These are phyloP conservation scores for Nasonia giraulti DNA, from an alignment of 1,140 invertebrate species.

Conservation along the genomic window DNA sequence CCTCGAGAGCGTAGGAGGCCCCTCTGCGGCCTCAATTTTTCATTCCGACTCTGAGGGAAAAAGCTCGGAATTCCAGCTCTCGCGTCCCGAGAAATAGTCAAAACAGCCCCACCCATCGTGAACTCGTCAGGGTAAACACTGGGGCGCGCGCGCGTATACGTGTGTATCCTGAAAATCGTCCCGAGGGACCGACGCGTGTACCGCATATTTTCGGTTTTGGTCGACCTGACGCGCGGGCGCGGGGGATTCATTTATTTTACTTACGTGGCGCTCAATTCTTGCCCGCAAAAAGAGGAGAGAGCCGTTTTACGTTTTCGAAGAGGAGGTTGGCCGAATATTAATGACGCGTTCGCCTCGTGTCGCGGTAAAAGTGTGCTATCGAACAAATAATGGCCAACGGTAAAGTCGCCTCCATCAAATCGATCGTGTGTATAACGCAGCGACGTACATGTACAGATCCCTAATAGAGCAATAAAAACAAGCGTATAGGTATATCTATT, in stretches of 20 bases:
- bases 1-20: neutral
- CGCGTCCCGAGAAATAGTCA: constrained; percentile 41
- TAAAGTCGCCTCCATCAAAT: neutral
- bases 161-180: constrained; percentile 4
- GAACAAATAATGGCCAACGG: no score
- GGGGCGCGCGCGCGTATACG: neutral
- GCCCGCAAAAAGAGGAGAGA: neutral
- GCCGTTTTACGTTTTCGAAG: no score
- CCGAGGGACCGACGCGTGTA: constrained; percentile 25
- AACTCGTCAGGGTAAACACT: constrained; percentile 35
- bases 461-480: neutral
- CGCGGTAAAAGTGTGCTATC: no score
- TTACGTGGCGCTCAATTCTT: neutral
- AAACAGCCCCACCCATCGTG: constrained; percentile 43
- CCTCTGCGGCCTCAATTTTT: constrained; percentile 24
- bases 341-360: no score
- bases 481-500: neutral
- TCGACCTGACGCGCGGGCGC: neutral
- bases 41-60: constrained; percentile 18
- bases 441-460: neutral
- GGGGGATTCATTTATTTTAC: constrained; percentile 35
- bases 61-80: neutral
- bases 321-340: no score
- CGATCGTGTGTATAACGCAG: neutral
- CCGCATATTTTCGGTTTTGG: neutral